Evolutionary conservation across 2,888 invertebrate species (phyloP).

Genomic region (Pherbina coryleti): DNA sequence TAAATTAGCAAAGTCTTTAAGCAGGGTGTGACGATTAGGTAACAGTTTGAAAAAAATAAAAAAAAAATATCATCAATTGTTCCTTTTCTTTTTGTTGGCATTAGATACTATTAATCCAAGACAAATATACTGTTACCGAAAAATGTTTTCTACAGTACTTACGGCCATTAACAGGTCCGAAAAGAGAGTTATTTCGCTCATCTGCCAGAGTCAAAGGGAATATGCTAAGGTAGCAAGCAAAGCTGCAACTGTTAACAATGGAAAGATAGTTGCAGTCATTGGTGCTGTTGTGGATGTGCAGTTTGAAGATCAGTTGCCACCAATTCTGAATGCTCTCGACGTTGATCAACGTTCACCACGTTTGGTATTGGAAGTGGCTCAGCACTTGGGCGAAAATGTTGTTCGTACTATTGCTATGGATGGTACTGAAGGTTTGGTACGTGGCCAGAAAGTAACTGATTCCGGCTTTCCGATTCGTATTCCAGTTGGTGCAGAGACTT

Average conservation of each 20-base stretch:
- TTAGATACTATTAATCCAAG: constrained; percentile 43
- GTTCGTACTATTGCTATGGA: constrained; percentile 95
- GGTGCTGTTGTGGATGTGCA: constrained; percentile 98
- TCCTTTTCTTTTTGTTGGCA: background rate
- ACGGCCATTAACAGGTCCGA: constrained; percentile 55
- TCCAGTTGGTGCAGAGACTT: constrained; percentile 89
- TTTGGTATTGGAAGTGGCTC: constrained; percentile 82
- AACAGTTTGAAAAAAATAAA: too few species aligned
- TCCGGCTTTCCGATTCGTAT: constrained; percentile 89
- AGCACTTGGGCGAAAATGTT: constrained; percentile 90
- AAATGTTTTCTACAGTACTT: constrained; percentile 56
- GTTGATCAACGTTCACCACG: constrained; percentile 84
- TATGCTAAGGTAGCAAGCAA: constrained; percentile 57
- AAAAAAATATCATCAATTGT: too few species aligned
- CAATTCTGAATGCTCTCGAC: constrained; percentile 93
- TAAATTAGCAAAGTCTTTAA: background rate
- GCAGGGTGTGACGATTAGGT: constrained; percentile 32
- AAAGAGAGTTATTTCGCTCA: constrained; percentile 58
- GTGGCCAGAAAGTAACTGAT: constrained; percentile 84
- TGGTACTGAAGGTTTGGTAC: constrained; percentile 89
- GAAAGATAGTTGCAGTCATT: constrained; percentile 86
- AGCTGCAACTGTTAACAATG: constrained; percentile 52
- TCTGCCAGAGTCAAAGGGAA: constrained; percentile 54
- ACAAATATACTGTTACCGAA: constrained; percentile 36
- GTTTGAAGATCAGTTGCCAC: constrained; percentile 89